Percentiles rank a stretch among this genome's conserved stretches.
Evolutionary conservation across 2,888 invertebrate genomes (phyloP).

Genomic region (Plebejus argus): DNA sequence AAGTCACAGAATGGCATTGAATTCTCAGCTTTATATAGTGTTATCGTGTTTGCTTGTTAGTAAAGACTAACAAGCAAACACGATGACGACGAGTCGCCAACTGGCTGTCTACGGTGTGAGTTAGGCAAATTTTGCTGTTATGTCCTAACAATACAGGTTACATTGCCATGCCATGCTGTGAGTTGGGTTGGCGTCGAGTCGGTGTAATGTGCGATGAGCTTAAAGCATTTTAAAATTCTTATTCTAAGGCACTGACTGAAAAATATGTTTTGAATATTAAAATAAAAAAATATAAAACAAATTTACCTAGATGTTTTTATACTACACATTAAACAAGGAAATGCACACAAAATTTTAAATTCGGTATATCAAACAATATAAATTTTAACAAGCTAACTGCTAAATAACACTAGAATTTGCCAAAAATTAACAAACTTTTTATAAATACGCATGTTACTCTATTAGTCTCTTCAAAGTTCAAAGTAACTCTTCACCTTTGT

Average conservation of each 20-base stretch:
- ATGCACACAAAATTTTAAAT: constrained; percentile 59
- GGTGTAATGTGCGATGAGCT: no score
- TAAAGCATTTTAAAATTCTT: constrained; percentile 59
- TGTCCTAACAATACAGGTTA: no score
- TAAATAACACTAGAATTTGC: constrained; percentile 19
- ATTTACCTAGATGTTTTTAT: constrained; percentile 45
- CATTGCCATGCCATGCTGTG: no score
- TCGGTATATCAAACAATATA: constrained; percentile 51
- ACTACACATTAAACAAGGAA: constrained; percentile 48
- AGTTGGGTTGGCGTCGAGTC: no score
- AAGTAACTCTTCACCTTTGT: background rate
- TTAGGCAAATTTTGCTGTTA: no score
- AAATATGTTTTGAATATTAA: constrained; percentile 37
- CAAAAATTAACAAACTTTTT: constrained; percentile 23
- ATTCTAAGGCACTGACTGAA: constrained; percentile 77
- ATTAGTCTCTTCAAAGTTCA: constrained; percentile 25
- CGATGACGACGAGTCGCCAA: no score
- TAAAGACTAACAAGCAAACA: no score
- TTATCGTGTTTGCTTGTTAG: no score
- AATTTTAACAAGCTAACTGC: constrained; percentile 15
- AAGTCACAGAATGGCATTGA: no score
- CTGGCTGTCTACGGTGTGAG: no score
- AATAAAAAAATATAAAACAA: background rate
- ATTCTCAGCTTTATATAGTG: no score
- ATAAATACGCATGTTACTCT: constrained; percentile 16